Percentiles rank a stretch among this genome's conserved stretches.
Evolutionary conservation across 2,797 vertebrate genomes (phyloP).

Genomic region (Decapterus maruadsi): DNA sequence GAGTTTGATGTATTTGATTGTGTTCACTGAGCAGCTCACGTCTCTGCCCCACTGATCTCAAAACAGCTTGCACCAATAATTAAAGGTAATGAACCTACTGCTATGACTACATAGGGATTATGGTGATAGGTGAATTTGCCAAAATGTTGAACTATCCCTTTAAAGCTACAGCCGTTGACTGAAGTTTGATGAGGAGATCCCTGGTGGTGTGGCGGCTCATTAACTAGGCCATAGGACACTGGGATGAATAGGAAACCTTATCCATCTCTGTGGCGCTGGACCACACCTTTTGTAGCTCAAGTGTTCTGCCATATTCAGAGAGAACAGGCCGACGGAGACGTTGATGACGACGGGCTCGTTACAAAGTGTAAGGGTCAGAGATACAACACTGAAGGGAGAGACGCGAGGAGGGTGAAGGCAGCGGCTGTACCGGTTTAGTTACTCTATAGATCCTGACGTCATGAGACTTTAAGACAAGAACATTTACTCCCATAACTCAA

Average conservation of each 20-base stretch:
- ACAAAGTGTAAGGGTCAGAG: background rate
- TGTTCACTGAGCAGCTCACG: no score
- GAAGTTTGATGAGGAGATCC: conserved; percentile 2
- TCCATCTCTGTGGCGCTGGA: conserved; percentile 46
- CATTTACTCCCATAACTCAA: background rate
- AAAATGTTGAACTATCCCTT: no score
- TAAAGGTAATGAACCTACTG: no score
- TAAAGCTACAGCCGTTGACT: conserved; percentile 1
- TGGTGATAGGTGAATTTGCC: no score
- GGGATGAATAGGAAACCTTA: conserved; percentile 81
- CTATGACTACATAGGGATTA: no score
- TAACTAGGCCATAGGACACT: conserved; percentile 65
- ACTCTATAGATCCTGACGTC: background rate
- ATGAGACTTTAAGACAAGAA: background rate
- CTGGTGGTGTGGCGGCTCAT: conserved; percentile 32
- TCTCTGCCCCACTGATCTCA: no score
- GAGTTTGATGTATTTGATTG: no score
- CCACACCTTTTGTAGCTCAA: conserved; percentile 78
- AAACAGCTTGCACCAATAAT: no score
- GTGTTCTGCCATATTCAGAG: conserved; percentile 60
- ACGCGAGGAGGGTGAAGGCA: background rate
- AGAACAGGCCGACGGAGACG: conserved; percentile 10
- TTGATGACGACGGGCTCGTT: background rate
- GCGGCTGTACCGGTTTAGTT: background rate
- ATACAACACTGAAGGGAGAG: background rate